A percentile compares a stretch with the other conserved stretches of the same genome.
Conservation (phyloP, 2,888 invertebrate genomes). For the Acrocyrtus sp. region DNA sequence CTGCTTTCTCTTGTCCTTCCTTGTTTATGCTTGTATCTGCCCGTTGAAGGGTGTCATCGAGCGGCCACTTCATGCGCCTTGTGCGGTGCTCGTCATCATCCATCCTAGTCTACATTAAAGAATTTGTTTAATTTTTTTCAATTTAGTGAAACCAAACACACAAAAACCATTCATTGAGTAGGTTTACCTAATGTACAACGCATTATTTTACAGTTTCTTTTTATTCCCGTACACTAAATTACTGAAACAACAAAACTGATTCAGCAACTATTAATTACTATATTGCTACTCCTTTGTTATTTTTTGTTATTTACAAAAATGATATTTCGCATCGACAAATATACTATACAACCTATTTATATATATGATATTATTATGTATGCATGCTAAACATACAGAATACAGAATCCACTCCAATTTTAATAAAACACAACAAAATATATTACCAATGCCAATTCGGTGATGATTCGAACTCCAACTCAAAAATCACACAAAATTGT, state of each 20-base stretch:
- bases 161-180: background rate
- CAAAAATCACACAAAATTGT: background rate
- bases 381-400: too few relatives aligned
- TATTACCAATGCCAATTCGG: too few relatives aligned
- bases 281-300: background rate
- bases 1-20: conserved; percentile 89
- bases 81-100: conserved; percentile 82
- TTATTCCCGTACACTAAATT: background rate
- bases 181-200: background rate
- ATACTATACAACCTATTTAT: conserved; percentile 3
- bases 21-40: conserved; percentile 94
- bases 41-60: conserved; percentile 84
- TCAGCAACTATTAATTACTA: background rate
- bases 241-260: background rate
- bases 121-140: conserved; percentile 30
- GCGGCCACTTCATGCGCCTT: conserved; percentile 76
- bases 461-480: background rate
- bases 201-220: background rate
- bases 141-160: too few relatives aligned
- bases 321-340: too few relatives aligned
- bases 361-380: background rate
- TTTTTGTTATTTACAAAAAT: background rate
- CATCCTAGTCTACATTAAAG: conserved; percentile 59
- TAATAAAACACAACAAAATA: too few relatives aligned
- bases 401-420: background rate